Evolutionary conservation across 2,113 vertebrate species (phyloP), one percentile per base, ranked within the genome.

Genomic region (Ovibos moschatus): DNA sequence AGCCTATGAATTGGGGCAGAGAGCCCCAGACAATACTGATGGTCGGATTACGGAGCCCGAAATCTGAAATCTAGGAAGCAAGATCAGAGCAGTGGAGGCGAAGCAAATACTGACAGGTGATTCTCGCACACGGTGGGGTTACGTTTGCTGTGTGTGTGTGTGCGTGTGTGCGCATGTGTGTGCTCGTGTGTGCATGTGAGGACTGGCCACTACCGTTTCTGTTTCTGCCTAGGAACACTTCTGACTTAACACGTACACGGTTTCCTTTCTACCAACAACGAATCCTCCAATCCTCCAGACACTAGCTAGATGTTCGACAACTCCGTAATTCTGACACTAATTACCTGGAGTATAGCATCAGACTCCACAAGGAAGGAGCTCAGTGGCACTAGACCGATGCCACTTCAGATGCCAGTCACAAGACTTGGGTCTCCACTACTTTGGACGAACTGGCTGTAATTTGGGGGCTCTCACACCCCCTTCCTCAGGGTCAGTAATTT

Each of bases 151-250:
- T 15, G 64, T 67, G 64, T 10, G 64, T 19, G 15, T 64, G 6
- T 33, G 14, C 16, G 62, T n/a, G 62, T 19, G 33, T 2, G 16
- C 2, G 3, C 1, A 3, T 1, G 9, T 0, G 3, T 1, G 14
- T 27, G 57, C 2, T 23, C 0, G 13, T 28, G 58, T 7, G 28
- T 7, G 6, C 0, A 3, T 1, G 62, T 8, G 62, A 90, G 19
- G 21, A 79, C 14, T 60, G 55, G 89, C 50, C 71, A 55, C 64
- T 43, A 17, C 14, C 19, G 0, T 40, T 67, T 76, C 67, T 76
- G 27, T 89, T 78, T 76, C 67, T 76, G 21, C 36, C 11, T 50
- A 50, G 6, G 87, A 76, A 33, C 28, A 78, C 12, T 40, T 71
- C n/a, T 53, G 47, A 40, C n/a, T 11, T 40, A 19, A 74, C 12